Evolutionary conservation across 2,797 vertebrate species (phyloP), one percentile per base, ranked within the genome.

Genomic region (Chiroxiphia lanceolata): DNA sequence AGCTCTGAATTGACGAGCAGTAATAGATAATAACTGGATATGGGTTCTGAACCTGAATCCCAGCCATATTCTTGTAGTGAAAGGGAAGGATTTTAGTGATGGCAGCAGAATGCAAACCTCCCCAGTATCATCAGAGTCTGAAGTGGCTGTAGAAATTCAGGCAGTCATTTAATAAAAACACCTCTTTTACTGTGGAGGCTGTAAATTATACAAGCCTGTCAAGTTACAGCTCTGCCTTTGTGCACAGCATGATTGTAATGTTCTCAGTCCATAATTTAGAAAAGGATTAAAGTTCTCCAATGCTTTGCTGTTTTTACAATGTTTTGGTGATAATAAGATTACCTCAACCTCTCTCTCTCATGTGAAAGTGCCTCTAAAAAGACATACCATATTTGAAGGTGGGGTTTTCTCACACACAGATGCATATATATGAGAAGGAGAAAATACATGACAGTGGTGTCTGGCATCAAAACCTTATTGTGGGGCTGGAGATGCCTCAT

Each of bases 201-300:
- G 96, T 90, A 95, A 93, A 90, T 97, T 95, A 97, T 96, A 95
- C 96, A 97, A 97, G 94, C 83, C 98, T 98, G 97, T 96, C 96
- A 97, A 93, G 90, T 94, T 97, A 94, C 95, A 97, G 93, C 87
- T 94, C 69, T 97, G 98, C 97, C 98, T 98, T 98, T 98, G 98
- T 98, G 98, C 97, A 95, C 68, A 92, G 81, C 90, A 90, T 0
- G 94, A 95, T 87, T 95, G 91, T 90, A 92, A 93, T 98, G 97
- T 98, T 98, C 97, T 98, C 97, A 98, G 97, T 97, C 97, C 97
- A 98, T 98, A 98, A 98, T 98, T 98, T 98, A 98, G 95, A 97
- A 96, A 98, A 97, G 96, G 91, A 94, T 94, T 94, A 95, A 95
- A 94, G 74, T 96, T 96, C 67, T 94, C 87, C 85, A 93, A 42